Conservation (phyloP, 53 echinoderm and acorn worm species). For the Arbacia lixula region DNA sequence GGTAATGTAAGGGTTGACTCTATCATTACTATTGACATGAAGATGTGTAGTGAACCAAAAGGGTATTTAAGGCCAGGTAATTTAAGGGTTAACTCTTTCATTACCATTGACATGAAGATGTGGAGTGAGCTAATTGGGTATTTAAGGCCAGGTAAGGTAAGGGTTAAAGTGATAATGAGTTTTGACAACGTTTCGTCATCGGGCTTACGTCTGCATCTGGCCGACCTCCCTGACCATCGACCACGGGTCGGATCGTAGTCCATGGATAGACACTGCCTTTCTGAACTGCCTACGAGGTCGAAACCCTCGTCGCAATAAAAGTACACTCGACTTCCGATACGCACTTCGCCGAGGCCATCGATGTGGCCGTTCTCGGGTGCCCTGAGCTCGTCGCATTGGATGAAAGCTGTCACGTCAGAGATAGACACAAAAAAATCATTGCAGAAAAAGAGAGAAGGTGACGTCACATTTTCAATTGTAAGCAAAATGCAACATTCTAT, state of each 20-base stretch:
- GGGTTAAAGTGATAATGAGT: too few relatives aligned
- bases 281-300: too few relatives aligned
- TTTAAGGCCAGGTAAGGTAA: too few relatives aligned
- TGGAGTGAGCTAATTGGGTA: too few relatives aligned
- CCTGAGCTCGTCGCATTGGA: neutral
- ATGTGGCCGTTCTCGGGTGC: conserved; percentile 3
- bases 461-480: neutral
- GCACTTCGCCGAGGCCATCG: neutral
- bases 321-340: neutral
- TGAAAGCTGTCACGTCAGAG: neutral
- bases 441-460: neutral
- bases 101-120: too few relatives aligned
- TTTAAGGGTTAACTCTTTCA: too few relatives aligned
- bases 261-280: too few relatives aligned
- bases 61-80: too few relatives aligned
- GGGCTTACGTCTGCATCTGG: conserved; percentile 65
- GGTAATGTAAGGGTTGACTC: too few relatives aligned
- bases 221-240: conserved; percentile 49
- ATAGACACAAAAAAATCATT: neutral
- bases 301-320: neutral
- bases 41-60: too few relatives aligned
- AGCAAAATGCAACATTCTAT: neutral
- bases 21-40: too few relatives aligned
- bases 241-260: conserved; percentile 1
- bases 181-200: neutral